These are phyloP conservation scores for Otolemur crassicaudatus DNA, from an alignment of 2,797 vertebrate genomes.

Conservation along the genomic window DNA sequence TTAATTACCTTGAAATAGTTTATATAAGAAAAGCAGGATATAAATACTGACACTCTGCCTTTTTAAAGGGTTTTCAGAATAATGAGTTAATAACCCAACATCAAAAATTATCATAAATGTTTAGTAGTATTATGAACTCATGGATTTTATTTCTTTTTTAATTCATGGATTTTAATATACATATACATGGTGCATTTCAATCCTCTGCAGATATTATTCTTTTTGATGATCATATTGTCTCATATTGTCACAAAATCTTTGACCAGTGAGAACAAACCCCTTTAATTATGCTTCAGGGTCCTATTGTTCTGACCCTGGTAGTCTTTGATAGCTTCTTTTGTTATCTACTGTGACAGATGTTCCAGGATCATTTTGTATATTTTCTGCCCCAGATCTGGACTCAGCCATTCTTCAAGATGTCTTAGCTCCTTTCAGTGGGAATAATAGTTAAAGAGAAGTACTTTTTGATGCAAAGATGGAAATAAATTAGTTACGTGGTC, in stretches of 20 bases:
- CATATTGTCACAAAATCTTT: neutral
- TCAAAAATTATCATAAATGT: constrained; percentile 56
- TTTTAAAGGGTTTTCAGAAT: constrained; percentile 19
- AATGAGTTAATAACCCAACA: constrained; percentile 30
- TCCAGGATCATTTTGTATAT: constrained; percentile 58
- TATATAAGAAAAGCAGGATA: constrained; percentile 8
- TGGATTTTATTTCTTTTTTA: neutral
- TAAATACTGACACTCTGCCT: neutral
- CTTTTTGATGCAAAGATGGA: constrained; percentile 41
- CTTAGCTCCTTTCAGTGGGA: neutral
- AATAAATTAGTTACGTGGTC: constrained; percentile 56
- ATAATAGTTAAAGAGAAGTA: constrained; percentile 39
- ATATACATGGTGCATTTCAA: constrained; percentile 59
- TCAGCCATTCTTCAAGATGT: constrained; percentile 42
- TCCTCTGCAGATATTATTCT: constrained; percentile 49
- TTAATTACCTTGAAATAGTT: constrained; percentile 5
- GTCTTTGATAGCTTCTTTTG: constrained; percentile 67
- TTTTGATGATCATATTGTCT: constrained; percentile 53
- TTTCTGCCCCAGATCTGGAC: constrained; percentile 56
- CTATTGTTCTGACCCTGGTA: constrained; percentile 55
- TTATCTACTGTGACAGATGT: constrained; percentile 74
- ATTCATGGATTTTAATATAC: constrained; percentile 51
- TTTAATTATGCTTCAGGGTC: constrained; percentile 59
- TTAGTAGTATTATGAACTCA: constrained; percentile 33
- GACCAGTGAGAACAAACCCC: constrained; percentile 35